A percentile compares a stretch with the other conserved stretches of the same genome.
Evolutionary conservation across 1,140 invertebrate genomes (phyloP).

Genomic region (Drosophila pectinifera): DNA sequence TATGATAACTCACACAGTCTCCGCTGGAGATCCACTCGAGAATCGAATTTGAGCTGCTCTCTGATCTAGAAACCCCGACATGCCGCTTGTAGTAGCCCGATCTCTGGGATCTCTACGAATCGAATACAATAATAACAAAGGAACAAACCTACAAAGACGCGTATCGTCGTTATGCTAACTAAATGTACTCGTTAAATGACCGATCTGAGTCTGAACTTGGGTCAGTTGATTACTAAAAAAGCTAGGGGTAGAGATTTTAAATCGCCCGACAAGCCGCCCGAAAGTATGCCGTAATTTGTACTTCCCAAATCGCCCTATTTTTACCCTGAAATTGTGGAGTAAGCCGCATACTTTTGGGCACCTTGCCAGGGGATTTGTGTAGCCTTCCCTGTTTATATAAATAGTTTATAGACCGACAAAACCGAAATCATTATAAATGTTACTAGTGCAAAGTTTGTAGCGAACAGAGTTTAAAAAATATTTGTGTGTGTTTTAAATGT

Average conservation of each 20-base stretch:
- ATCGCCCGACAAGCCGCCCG: background rate
- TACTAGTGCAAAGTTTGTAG: slow-evolving; percentile 76
- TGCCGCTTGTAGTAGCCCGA: slow-evolving; percentile 58
- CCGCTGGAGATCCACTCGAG: slow-evolving; percentile 15
- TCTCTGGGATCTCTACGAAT: slow-evolving; percentile 47
- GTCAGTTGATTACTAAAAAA: slow-evolving; percentile 7
- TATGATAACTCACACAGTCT: slow-evolving; percentile 25
- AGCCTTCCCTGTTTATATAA: slow-evolving; percentile 21
- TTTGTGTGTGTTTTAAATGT: slow-evolving; percentile 82
- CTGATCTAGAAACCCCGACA: slow-evolving; percentile 1
- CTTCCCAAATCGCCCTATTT: slow-evolving; percentile 5
- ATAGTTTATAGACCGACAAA: slow-evolving; percentile 35
- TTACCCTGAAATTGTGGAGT: background rate
- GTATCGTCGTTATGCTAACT: slow-evolving; percentile 9
- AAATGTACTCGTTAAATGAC: slow-evolving; percentile 19
- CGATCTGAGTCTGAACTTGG: slow-evolving; percentile 10
- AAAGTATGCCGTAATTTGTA: background rate
- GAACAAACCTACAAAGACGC: slow-evolving; percentile 29
- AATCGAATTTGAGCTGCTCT: slow-evolving; percentile 59
- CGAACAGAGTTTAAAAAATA: slow-evolving; percentile 68
- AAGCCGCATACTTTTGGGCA: background rate
- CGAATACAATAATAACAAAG: slow-evolving; percentile 66
- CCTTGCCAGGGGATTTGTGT: background rate
- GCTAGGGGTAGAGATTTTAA: background rate
- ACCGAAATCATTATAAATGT: slow-evolving; percentile 69